Evolutionary conservation across 2,113 vertebrate genomes (phyloP).

Genomic region (Promerops cafer): DNA sequence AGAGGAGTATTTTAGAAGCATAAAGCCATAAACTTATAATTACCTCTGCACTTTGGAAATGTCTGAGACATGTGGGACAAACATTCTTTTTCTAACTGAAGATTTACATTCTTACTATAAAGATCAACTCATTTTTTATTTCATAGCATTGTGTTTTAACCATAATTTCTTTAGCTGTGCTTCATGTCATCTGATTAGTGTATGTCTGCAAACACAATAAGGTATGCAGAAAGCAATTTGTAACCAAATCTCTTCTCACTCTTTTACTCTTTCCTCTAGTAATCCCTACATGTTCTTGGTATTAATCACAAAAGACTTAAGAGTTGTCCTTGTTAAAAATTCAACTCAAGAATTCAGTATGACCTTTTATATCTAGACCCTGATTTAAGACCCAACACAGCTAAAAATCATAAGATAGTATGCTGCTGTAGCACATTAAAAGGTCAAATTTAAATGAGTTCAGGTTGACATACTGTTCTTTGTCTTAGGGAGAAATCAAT

Average conservation of each 20-base stretch:
- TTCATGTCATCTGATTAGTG: neutral
- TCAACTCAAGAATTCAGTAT: constrained; percentile 6
- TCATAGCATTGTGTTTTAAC: neutral
- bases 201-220: neutral
- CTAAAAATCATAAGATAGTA: constrained; percentile 35
- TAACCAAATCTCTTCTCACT: neutral
- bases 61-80: neutral
- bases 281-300: neutral
- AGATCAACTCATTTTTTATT: neutral
- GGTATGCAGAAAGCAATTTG: neutral
- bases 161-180: neutral
- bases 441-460: constrained; percentile 62
- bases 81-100: neutral
- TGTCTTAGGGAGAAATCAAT: constrained; percentile 25
- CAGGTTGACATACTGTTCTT: constrained; percentile 35
- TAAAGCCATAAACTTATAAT: neutral
- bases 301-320: neutral
- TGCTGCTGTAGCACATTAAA: constrained; percentile 59
- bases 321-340: constrained; percentile 6
- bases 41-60: neutral
- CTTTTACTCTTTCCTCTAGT: neutral
- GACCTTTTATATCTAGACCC: constrained; percentile 60
- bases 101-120: neutral
- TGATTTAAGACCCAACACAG: constrained; percentile 56
- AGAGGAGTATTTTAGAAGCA: neutral